Conservation (phyloP, 1,140 invertebrate species). For the Drosophila takahashii region DNA sequence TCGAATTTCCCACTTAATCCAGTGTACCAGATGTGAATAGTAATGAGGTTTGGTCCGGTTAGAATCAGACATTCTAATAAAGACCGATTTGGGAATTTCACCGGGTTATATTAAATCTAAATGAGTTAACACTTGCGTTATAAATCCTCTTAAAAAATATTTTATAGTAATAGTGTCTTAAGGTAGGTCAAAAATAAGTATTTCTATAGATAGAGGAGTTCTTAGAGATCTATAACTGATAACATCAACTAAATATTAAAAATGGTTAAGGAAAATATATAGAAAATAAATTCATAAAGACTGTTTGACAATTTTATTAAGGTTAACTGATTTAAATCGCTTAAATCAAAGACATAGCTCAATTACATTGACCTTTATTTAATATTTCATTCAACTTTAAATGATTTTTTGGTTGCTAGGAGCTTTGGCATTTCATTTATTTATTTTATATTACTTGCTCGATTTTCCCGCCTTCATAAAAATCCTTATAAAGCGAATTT, state of each 20-base stretch:
- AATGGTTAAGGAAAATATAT: background rate
- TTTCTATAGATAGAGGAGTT: background rate
- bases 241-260: no score
- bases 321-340: slow-evolving; percentile 27
- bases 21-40: slow-evolving; percentile 37
- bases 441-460: no score
- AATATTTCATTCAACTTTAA: background rate
- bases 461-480: background rate
- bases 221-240: no score
- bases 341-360: slow-evolving; percentile 28
- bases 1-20: slow-evolving; percentile 2
- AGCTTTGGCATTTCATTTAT: no score
- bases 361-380: slow-evolving; percentile 13
- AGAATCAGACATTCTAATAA: background rate
- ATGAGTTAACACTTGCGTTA: background rate
- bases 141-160: background rate
- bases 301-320: slow-evolving; percentile 10
- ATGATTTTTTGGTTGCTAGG: slow-evolving; percentile 5
- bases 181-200: background rate
- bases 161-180: background rate
- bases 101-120: slow-evolving; percentile 1
- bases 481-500: slow-evolving; percentile 9
- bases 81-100: slow-evolving; percentile 35
- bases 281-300: background rate
- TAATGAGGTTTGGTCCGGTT: slow-evolving; percentile 20